These are phyloP conservation scores for Sceliomorpha sp. DNA, from an alignment of 2,888 invertebrate species.

Conservation along the genomic window DNA sequence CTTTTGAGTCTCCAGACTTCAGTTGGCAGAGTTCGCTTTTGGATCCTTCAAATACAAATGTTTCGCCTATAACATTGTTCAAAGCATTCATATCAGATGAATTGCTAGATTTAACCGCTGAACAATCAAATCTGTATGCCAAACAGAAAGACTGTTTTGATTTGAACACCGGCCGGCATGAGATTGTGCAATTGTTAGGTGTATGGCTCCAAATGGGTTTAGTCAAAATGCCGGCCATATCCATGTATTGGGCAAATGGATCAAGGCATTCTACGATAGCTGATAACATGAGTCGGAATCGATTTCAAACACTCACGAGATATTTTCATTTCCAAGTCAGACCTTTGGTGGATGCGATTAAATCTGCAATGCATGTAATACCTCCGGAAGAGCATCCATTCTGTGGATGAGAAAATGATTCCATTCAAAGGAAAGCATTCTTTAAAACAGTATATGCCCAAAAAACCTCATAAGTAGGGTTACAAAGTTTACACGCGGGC, in stretches of 20 bases:
- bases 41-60: not conserved
- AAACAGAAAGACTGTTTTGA: conserved; percentile 14
- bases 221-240: conserved; percentile 11
- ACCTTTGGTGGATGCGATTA: conserved; percentile 7
- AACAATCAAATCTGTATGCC: conserved; percentile 22
- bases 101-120: conserved; percentile 17
- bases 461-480: conserved; percentile 23
- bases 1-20: conserved; percentile 1
- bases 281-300: conserved; percentile 19
- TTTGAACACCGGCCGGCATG: conserved; percentile 12
- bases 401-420: conserved; percentile 16
- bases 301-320: conserved; percentile 11
- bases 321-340: conserved; percentile 27
- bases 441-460: conserved; percentile 16
- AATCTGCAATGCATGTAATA: conserved; percentile 18
- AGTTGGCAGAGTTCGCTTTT: conserved; percentile 1
- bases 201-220: conserved; percentile 23
- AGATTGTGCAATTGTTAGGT: conserved; percentile 20
- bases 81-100: conserved; percentile 15
- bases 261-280: conserved; percentile 10
- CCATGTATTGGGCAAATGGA: conserved; percentile 20
- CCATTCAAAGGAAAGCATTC: conserved; percentile 13
- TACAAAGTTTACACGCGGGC: conserved; percentile 25
- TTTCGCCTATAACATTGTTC: conserved; percentile 5
- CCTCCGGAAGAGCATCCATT: conserved; percentile 23